Percentiles rank a stretch among this genome's conserved stretches.
Conservation (phyloP, 2,113 vertebrate species). For the Anguilla japonica region DNA sequence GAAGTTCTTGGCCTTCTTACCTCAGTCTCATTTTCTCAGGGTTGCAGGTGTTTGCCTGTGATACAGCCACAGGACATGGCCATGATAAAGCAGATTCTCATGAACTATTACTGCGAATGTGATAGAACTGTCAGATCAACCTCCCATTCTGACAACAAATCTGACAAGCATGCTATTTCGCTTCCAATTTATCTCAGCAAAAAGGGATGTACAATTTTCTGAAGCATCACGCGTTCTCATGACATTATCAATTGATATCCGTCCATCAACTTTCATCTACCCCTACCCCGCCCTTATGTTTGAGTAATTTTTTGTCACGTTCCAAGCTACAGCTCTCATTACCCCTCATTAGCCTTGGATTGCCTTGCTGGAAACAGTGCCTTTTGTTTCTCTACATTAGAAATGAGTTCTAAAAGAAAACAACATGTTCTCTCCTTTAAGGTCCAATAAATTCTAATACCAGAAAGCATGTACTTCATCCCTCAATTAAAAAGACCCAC, state of each 20-base stretch:
- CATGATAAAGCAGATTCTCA: conserved; percentile 33
- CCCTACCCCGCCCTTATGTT: not conserved
- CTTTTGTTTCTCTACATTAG: not conserved
- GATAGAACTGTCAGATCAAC: conserved; percentile 43
- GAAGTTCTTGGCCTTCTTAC: not conserved
- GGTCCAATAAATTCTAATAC: too few relatives aligned
- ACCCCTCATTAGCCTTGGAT: conserved; percentile 4
- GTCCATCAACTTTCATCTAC: not conserved
- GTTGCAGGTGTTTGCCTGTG: conserved; percentile 41
- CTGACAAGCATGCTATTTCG: conserved; percentile 33
- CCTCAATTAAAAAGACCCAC: too few relatives aligned
- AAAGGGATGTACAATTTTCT: conserved; percentile 14
- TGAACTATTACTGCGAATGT: conserved; percentile 35
- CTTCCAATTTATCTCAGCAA: conserved; percentile 32
- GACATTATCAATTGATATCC: conserved; percentile 11
- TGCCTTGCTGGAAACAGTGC: not conserved
- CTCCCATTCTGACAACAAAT: conserved; percentile 32
- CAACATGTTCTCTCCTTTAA: not conserved
- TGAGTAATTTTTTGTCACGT: not conserved
- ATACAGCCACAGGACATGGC: conserved; percentile 31
- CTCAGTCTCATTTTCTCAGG: conserved; percentile 9
- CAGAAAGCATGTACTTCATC: too few relatives aligned
- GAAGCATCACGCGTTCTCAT: conserved; percentile 11
- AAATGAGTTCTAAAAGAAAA: not conserved
- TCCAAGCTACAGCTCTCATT: not conserved